Evolutionary conservation across 2,888 invertebrate genomes (phyloP), one percentile per base, ranked within the genome.

Genomic region (Platycheirus rosarum): DNA sequence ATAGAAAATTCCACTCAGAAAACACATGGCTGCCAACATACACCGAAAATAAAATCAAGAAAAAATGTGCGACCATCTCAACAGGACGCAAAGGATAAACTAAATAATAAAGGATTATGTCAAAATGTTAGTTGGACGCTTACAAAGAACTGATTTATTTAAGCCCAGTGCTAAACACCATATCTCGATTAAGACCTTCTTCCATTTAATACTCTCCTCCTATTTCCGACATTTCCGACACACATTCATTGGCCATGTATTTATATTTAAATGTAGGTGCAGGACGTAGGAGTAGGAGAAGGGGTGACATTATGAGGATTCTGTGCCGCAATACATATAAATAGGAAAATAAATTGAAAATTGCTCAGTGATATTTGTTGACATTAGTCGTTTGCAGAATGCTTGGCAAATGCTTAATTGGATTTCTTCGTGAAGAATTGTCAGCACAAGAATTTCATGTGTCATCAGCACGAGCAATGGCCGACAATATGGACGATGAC

Each of bases 361-460:
- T 76, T 80, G 65, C 66, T 80, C 51, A 60, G 76, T 76, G 76
- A 76, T 80, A 71, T 76, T 76, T 76, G 80, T 80, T 80, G 76
- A 71, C 76, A 76, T 70, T 62, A 80, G 65, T 76, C 80, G 66
- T 80, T 66, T 75, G 51, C 80, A 80, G 80, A 71, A 76, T 76
- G 66, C 76, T 62, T 71, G 65, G 66, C 70, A 55, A 76, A 76
- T 66, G 70, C 53, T 75, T 80, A 76, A 80, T 76, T 80, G 75
- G 65, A 80, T 80, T 76, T 80, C 76, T 80, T 76, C 76, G 46
- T 76, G 70, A 80, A 80, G 80, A 76, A 80, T 60, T 76, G 70
- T 76, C 65, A 75, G 65, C 65, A 65, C 60, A 80, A 80, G 57
- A 75, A 76, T 66, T 80, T 70, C 76, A 71, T 66, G 51, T 76